Conservation (phyloP, 2,113 vertebrate genomes). For the Myxocyprinus asiaticus region DNA sequence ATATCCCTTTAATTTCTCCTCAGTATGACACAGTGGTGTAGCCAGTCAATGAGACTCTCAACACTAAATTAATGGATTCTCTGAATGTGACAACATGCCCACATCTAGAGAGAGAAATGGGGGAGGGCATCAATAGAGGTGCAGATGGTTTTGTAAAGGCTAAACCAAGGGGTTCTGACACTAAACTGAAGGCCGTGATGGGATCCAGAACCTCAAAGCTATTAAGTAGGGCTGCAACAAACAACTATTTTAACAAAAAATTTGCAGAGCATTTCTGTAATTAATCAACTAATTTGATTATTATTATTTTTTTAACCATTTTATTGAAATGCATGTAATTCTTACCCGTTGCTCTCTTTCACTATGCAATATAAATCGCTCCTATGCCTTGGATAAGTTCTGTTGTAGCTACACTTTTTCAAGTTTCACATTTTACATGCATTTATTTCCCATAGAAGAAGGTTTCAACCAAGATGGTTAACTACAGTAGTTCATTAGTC, state of each 20-base stretch:
- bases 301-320: too few species aligned
- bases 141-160: background rate
- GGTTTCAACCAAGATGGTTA: too few species aligned
- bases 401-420: too few species aligned
- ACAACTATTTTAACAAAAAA: background rate
- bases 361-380: too few species aligned
- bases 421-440: too few species aligned
- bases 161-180: background rate
- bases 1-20: conserved; percentile 35
- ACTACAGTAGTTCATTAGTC: too few species aligned
- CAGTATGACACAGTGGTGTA: conserved; percentile 30
- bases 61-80: conserved; percentile 41
- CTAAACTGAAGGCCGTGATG: background rate
- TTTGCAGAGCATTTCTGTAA: too few species aligned
- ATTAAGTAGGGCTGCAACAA: background rate
- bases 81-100: conserved; percentile 52
- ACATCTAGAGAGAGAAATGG: conserved; percentile 11
- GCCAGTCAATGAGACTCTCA: conserved; percentile 40
- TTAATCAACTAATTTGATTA: too few species aligned
- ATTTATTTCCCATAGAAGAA: too few species aligned
- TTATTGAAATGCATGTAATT: too few species aligned
- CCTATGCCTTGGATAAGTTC: too few species aligned
- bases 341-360: too few species aligned
- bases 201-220: background rate
- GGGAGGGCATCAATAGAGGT: background rate